phyloP scores from a whole-genome alignment of 2,888 invertebrate genomes.

The Cephus runcator region DNA sequence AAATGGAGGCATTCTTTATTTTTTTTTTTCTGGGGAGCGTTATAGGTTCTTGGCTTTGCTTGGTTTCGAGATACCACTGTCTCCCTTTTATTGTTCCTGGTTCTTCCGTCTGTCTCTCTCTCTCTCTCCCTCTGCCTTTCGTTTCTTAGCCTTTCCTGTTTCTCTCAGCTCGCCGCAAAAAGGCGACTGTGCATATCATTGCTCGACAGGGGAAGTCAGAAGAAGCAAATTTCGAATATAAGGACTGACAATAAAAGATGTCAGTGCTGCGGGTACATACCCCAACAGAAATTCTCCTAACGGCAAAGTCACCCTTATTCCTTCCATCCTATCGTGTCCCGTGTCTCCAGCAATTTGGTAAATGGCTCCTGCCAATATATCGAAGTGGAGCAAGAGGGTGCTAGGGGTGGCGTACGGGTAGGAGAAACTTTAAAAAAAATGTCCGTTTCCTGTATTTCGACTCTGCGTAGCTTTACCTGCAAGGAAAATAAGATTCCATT shows the following conservation, averaged over 20 bases:
- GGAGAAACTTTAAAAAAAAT: not conserved
- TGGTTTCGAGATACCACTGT: not conserved
- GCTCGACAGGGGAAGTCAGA: constrained; percentile 26
- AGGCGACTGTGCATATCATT: constrained; percentile 29
- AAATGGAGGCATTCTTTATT: constrained; percentile 41
- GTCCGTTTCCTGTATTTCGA: not conserved
- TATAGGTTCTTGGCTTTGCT: not conserved
- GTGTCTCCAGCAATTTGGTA: constrained; percentile 37
- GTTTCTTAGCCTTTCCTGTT: constrained; percentile 1
- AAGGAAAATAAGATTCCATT: not conserved
- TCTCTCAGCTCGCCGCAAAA: constrained; percentile 7
- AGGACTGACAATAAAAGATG: constrained; percentile 29
- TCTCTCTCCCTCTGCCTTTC: constrained; percentile 13
- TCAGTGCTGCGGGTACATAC: constrained; percentile 20
- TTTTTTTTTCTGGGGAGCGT: constrained; percentile 4
- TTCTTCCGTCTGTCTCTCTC: not conserved
- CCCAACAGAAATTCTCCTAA: not conserved
- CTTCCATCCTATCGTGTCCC: not conserved
- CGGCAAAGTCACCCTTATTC: constrained; percentile 12
- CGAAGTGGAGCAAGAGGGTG: constrained; percentile 9
- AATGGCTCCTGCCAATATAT: constrained; percentile 44
- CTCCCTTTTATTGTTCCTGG: not conserved
- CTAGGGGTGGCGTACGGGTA: not conserved
- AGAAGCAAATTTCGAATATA: constrained; percentile 26
- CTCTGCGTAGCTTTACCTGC: not conserved